These are phyloP conservation scores for Poicephalus meyeri DNA, from an alignment of 2,113 vertebrate species.

Conservation along the genomic window DNA sequence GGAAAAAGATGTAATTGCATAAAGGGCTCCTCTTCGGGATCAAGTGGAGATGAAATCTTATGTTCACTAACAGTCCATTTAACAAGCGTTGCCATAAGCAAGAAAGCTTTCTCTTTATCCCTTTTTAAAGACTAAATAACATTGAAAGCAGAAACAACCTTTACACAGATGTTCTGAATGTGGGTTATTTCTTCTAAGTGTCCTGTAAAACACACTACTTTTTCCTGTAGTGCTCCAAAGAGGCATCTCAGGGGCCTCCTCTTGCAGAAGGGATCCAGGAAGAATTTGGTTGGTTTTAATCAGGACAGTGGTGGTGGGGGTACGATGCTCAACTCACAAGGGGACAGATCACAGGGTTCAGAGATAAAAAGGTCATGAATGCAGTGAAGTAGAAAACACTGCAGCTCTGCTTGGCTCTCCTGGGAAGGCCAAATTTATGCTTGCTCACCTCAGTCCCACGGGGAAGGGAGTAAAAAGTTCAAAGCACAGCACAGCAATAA, in stretches of 20 bases:
- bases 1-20: background rate
- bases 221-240: background rate
- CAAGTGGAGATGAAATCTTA: background rate
- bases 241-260: background rate
- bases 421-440: background rate
- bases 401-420: background rate
- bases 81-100: background rate
- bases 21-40: background rate
- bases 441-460: background rate
- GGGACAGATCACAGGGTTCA: accelerated
- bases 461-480: background rate
- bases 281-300: background rate
- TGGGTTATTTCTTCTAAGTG: background rate
- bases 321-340: accelerated
- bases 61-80: background rate
- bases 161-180: background rate
- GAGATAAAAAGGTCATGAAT: background rate
- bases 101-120: background rate
- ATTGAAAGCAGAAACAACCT: background rate
- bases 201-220: background rate
- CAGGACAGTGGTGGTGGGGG: accelerated
- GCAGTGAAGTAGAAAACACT: accelerated
- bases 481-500: background rate
- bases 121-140: background rate
- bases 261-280: background rate